Base-by-base conservation (phyloP, 2,888 invertebrate genomes). In the Myopa testacea region DNA sequence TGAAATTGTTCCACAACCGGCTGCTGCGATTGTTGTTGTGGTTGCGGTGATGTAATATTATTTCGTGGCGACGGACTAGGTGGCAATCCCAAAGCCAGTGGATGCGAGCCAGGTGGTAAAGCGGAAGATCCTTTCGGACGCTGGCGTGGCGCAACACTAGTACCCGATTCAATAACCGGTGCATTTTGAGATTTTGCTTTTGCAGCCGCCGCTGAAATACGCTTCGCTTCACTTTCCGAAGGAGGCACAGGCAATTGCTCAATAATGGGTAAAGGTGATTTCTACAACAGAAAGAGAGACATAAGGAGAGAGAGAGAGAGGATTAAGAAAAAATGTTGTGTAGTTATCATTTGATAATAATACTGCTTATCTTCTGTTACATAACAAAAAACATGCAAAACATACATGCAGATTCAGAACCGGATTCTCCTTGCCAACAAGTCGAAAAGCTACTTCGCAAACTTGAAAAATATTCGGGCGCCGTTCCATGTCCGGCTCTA, bases 381-480 rank as follows among this genome's bases (percentile, higher is more conserved):
- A 26, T 26, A 1, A 26, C 26, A 26, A 55, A 55, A 16, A 55
- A 55, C 10, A 55, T 2, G 2, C 14, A 37, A 38, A 19, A 90
- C 92, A 90, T 89, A 94, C 94, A 89, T 94, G 92, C 89, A 95
- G 91, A 91, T 96, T 96, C 88, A 93, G 93, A 80, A 96, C 93
- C 77, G 95, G 95, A 90, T 93, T 94, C 69, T 94, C 93, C 87
- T 92, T 93, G 79, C 93, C 93, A 77, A 91, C 87, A 81, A 95
- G 88, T 82, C 91, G 91, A 88, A 95, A 96, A 77, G 95, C 94
- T 82, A 94, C 90, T 84, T 91, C 91, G 82, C 94, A 93, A 68
- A 95, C 94, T 92, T 96, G 95, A 90, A 92, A 96, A 84, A 97
- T 96, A 89, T 97, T 96, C 14, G 97, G 97, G 84, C 97, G 90